These are phyloP conservation scores for Proteles cristata DNA, from an alignment of 2,113 vertebrate genomes.

Conservation along the genomic window DNA sequence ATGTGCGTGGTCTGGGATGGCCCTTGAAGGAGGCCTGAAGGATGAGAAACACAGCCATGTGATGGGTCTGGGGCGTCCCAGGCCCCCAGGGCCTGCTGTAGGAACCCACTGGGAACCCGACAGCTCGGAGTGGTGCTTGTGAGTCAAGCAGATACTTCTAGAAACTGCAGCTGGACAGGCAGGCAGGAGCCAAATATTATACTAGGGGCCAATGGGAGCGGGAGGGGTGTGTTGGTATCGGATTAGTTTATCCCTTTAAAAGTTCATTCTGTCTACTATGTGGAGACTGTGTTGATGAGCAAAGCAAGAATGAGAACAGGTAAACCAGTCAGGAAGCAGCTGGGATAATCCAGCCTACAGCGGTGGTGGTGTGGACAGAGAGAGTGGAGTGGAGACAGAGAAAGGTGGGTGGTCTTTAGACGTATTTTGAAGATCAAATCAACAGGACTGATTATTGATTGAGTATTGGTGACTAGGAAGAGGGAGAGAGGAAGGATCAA, in stretches of 20 bases:
- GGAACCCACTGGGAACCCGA: fast-evolving
- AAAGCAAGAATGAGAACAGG: background rate
- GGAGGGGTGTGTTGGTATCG: background rate
- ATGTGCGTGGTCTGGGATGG: background rate
- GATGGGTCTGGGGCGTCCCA: too few species aligned
- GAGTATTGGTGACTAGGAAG: background rate
- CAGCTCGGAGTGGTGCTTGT: fast-evolving
- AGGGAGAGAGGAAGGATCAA: fast-evolving
- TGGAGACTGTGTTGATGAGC: too few species aligned
- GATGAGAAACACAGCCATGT: background rate
- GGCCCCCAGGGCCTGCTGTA: background rate
- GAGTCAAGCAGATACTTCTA: too few species aligned
- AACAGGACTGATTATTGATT: too few species aligned
- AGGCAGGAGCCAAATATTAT: too few species aligned
- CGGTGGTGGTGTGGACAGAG: background rate
- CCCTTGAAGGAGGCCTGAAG: background rate
- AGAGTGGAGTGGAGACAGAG: background rate
- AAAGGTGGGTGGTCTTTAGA: too few species aligned
- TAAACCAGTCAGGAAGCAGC: background rate
- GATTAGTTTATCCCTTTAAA: background rate
- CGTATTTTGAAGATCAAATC: background rate
- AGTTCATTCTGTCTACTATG: too few species aligned
- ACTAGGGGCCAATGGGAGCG: background rate
- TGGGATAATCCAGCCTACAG: background rate
- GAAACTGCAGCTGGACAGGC: too few species aligned